Evolutionary conservation across 2,797 vertebrate genomes (phyloP), one percentile per base, ranked within the genome.

Genomic region (Aeoliscus strigatus): DNA sequence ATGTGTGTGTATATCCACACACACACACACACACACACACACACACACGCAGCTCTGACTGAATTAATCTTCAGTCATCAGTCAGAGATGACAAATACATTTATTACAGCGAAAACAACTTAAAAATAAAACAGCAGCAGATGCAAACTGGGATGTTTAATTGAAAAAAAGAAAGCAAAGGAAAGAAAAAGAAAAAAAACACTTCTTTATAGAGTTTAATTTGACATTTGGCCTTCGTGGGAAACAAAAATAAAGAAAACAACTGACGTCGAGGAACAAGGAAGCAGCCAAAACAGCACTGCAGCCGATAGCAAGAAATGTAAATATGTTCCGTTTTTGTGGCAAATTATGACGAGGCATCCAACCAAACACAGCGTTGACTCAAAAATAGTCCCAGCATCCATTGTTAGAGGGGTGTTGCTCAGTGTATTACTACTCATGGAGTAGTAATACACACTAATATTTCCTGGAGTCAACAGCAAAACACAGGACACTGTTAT

Each of bases 301-400:
- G 65, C 50, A 49, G 51, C 51, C 63, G 54, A 51, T 37, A 31
- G 43, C 46, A 38, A 16, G 25, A 17, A 38, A n/a, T 16, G 27
- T 46, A 39, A 47, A 34, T 51, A 28, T 32, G 39, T 46, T 66
- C 49, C 29, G 39, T 56, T 48, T 55, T 60, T 44, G 52, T n/a
- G n/a, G n/a, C 13, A 50, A 46, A 71, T 66, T 70, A 73, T 75
- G 73, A 80, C 68, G 52, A 77, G 70, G 73, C 80, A 78, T 79
- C 73, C 66, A 80, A 84, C 79, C 76, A 83, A 81, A 80, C 74
- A 82, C 75, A 31, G 16, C 66, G 46, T 65, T 78, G 77, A 81
- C 79, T 75, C 42, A 17, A 28, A 37, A 51, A 41, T 21, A n/a
- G n/a, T n/a, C n/a, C n/a, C n/a, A n/a, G n/a, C n/a, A n/a, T n/a